Conservation (phyloP, 2,797 vertebrate species). For the Enteromius thamalakanensis region DNA sequence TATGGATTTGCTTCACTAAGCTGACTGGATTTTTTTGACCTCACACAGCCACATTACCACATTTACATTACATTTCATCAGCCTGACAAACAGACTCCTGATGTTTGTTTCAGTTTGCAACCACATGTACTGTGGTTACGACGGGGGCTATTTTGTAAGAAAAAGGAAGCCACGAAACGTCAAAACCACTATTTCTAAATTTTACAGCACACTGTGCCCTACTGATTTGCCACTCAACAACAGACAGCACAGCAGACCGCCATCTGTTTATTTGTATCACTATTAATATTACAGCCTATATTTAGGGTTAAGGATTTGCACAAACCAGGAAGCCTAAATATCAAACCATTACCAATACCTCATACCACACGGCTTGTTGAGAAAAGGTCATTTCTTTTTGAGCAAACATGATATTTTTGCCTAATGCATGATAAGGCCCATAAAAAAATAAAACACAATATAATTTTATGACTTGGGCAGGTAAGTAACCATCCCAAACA, state of each 20-base stretch:
- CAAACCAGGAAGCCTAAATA: background rate
- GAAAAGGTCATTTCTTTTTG: background rate
- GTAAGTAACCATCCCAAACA: background rate
- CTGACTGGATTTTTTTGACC: background rate
- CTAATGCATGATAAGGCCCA: background rate
- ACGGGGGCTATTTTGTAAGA: background rate
- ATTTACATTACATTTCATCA: background rate
- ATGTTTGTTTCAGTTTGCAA: background rate
- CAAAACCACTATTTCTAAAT: conserved; percentile 49
- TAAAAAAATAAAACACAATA: background rate
- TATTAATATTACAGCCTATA: background rate
- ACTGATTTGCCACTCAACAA: background rate
- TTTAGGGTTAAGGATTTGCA: conserved; percentile 7
- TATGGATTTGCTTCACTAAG: background rate
- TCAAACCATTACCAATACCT: background rate
- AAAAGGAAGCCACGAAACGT: background rate
- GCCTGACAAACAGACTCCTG: background rate
- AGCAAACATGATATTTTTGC: background rate
- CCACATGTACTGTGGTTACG: background rate
- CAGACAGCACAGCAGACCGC: background rate
- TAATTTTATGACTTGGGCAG: no score
- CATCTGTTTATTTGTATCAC: background rate
- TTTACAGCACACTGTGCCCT: background rate
- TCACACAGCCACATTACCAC: background rate
- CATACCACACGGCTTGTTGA: background rate